Conservation (phyloP, 2,888 invertebrate species). For the Altica lythri region DNA sequence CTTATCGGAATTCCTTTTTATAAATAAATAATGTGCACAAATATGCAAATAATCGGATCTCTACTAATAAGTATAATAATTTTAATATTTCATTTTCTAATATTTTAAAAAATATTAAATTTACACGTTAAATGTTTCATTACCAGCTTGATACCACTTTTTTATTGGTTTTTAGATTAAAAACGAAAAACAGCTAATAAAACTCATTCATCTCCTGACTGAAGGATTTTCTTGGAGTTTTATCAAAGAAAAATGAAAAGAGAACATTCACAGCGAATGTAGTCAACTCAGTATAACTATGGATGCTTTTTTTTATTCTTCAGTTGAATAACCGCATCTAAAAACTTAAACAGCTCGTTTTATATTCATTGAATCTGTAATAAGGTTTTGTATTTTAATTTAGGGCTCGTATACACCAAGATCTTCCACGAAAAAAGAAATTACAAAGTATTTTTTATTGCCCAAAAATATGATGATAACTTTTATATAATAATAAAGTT, state of each 20-base stretch:
- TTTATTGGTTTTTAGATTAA: neutral
- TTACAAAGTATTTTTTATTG: constrained; percentile 7
- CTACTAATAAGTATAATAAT: too few species aligned
- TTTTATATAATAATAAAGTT: too few species aligned
- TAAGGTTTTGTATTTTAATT: constrained; percentile 28
- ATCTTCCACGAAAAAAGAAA: constrained; percentile 1
- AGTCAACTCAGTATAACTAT: constrained; percentile 11
- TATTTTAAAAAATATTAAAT: too few species aligned
- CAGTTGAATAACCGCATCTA: constrained; percentile 25
- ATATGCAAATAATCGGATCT: too few species aligned
- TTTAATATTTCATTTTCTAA: too few species aligned
- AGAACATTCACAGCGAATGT: constrained; percentile 10
- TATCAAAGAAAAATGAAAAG: constrained; percentile 3
- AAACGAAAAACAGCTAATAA: constrained; percentile 3
- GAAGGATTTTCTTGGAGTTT: neutral
- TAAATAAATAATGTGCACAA: too few species aligned
- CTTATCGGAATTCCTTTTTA: too few species aligned
- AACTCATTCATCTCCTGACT: constrained; percentile 1
- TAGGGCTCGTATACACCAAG: constrained; percentile 12
- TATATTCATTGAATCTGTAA: constrained; percentile 30
- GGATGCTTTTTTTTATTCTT: constrained; percentile 17
- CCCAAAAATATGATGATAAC: too few species aligned
- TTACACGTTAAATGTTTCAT: too few species aligned
- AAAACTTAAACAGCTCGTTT: constrained; percentile 28
- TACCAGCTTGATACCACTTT: too few species aligned